These are phyloP conservation scores for Mastomys natalensis DNA, from an alignment of 2,113 vertebrate species.

Conservation along the genomic window DNA sequence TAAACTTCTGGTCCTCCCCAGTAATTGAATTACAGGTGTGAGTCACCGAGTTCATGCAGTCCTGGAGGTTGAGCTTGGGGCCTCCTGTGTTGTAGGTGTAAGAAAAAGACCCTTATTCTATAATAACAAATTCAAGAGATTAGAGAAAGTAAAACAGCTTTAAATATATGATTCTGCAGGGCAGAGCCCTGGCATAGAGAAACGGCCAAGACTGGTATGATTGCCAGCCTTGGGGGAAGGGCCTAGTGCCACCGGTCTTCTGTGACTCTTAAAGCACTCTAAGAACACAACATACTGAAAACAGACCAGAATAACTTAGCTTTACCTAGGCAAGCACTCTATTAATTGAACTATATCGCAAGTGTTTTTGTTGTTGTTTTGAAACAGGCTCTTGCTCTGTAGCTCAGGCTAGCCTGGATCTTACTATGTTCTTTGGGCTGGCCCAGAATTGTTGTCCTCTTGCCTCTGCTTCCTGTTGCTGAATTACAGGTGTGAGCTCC, in stretches of 20 bases:
- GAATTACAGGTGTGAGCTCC: not conserved
- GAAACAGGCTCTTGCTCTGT: not conserved
- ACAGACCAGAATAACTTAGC: not conserved
- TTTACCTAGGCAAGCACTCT: not conserved
- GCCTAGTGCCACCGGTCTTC: not conserved
- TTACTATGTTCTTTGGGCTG: not conserved
- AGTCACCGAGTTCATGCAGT: not conserved
- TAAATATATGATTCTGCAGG: not conserved
- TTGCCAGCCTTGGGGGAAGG: too few relatives aligned
- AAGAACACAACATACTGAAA: not conserved
- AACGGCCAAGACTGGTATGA: not conserved
- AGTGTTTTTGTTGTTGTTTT: not conserved
- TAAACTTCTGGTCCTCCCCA: not conserved
- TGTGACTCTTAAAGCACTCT: not conserved
- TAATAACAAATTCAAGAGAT: not conserved
- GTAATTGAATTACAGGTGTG: too few relatives aligned
- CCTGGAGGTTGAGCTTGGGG: not conserved
- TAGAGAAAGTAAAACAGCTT: not conserved
- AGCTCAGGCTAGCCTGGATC: not conserved
- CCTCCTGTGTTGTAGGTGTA: not conserved
- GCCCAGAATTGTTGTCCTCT: not conserved
- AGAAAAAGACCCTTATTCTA: not conserved
- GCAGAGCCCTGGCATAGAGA: too few relatives aligned
- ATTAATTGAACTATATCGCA: not conserved
- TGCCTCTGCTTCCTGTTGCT: not conserved